Percentiles rank a stretch among this genome's conserved stretches.
These are phyloP conservation scores for Aegotheles bennettii DNA, from an alignment of 2,113 vertebrate genomes.

Conservation along the genomic window DNA sequence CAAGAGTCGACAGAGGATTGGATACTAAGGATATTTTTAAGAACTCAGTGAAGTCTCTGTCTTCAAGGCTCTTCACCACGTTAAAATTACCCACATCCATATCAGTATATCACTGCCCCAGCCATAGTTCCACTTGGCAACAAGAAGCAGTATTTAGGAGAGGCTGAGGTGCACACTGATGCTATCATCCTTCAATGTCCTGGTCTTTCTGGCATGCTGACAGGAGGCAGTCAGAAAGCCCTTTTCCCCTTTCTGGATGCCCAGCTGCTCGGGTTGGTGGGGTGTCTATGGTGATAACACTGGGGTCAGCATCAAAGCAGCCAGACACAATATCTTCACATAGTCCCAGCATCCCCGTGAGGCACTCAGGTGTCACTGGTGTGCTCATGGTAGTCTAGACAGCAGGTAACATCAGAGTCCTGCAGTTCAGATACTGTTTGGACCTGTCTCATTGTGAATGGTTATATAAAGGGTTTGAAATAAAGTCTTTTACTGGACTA, in stretches of 20 bases:
- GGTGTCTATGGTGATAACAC: not conserved
- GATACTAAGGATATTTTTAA: not conserved
- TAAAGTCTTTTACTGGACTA: not conserved
- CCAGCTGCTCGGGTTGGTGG: not conserved
- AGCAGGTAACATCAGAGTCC: not conserved
- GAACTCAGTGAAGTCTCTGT: not conserved
- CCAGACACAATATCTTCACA: not conserved
- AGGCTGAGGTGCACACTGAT: not conserved
- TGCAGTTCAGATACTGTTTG: not conserved
- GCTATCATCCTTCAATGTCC: not conserved
- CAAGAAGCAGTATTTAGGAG: not conserved
- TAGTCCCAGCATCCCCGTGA: not conserved
- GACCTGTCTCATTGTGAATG: not conserved
- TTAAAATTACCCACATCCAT: not conserved
- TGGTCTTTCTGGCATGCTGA: not conserved
- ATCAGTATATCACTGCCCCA: not conserved
- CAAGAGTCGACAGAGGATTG: not conserved
- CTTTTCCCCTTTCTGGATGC: not conserved
- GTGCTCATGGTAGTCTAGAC: not conserved
- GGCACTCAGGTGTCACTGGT: not conserved
- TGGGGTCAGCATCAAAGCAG: not conserved
- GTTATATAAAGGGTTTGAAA: not conserved
- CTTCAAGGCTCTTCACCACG: not conserved
- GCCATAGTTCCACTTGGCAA: not conserved
- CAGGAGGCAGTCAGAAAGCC: not conserved